Percentiles rank a stretch among this genome's conserved stretches.
Evolutionary conservation across 92 coral and sea anemone genomes (phyloP).

Genomic region (Palythoa caribaeorum): DNA sequence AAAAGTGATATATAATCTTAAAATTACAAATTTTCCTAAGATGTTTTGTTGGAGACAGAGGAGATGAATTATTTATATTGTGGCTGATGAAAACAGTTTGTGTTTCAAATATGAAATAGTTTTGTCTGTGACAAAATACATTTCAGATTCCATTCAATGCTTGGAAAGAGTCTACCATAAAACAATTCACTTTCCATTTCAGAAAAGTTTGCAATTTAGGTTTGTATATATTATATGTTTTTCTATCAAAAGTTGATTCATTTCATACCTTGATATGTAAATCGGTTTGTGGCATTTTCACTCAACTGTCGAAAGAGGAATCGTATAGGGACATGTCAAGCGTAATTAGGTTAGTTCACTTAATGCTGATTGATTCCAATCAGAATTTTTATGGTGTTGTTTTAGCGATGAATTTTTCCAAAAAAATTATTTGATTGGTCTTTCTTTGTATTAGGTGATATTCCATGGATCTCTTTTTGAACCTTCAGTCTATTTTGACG

Average conservation of each 20-base stretch:
- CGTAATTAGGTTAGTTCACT: neutral
- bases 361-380: neutral
- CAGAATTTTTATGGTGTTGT: neutral
- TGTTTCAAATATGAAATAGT: slow-evolving; percentile 50
- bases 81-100: slow-evolving; percentile 73
- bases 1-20: neutral
- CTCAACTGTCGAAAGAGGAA: neutral
- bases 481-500: neutral
- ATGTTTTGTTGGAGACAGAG: slow-evolving; percentile 65
- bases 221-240: neutral
- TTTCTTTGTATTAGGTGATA: neutral
- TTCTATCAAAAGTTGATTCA: neutral
- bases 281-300: neutral
- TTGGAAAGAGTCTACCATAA: neutral
- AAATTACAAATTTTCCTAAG: slow-evolving; percentile 20
- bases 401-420: neutral
- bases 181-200: neutral
- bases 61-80: slow-evolving; percentile 77
- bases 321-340: neutral
- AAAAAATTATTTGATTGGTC: neutral
- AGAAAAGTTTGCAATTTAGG: neutral
- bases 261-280: neutral
- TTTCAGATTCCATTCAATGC: neutral
- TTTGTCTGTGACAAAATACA: slow-evolving; percentile 6
- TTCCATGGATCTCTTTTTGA: neutral